phyloP scores from a whole-genome alignment of 1,140 invertebrate genomes.

The Choristoneura fumiferana region DNA sequence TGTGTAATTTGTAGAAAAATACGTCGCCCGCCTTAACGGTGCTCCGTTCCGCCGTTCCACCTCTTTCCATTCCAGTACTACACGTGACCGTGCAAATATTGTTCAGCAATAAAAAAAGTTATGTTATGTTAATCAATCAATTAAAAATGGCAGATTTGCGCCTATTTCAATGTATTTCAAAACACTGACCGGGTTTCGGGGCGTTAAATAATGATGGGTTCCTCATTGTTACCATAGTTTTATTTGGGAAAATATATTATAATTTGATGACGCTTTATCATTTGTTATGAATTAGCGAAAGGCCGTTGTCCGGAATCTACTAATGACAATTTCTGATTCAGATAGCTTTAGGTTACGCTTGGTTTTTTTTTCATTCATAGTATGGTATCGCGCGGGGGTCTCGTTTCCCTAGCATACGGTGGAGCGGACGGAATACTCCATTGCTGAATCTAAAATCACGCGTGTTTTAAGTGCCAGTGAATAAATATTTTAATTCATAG shows the following conservation, averaged over 20 bases:
- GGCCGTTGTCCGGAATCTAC: slow-evolving; percentile 11
- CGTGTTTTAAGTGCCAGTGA: slow-evolving; percentile 8
- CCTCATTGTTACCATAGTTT: too few species aligned
- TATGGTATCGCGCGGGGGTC: slow-evolving; percentile 2
- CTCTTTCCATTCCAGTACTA: too few species aligned
- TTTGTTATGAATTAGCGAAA: slow-evolving; percentile 11
- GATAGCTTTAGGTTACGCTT: slow-evolving; percentile 3
- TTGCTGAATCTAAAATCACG: too few species aligned
- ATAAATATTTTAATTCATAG: not conserved
- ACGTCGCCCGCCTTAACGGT: too few species aligned
- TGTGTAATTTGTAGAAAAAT: too few species aligned
- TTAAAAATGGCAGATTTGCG: slow-evolving; percentile 17
- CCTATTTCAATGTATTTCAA: slow-evolving; percentile 17
- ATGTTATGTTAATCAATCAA: too few species aligned
- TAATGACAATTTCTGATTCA: slow-evolving; percentile 8
- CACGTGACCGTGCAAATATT: too few species aligned
- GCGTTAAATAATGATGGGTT: too few species aligned
- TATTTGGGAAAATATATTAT: too few species aligned
- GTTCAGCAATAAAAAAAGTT: slow-evolving; percentile 2
- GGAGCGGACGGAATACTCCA: slow-evolving; percentile 13
- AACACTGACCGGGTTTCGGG: not conserved
- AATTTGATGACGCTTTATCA: not conserved
- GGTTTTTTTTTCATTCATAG: slow-evolving; percentile 6
- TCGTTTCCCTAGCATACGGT: not conserved
- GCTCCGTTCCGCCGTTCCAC: too few species aligned